Evolutionary conservation across 2,113 vertebrate genomes (phyloP).

Genomic region (Argyrosomus japonicus): DNA sequence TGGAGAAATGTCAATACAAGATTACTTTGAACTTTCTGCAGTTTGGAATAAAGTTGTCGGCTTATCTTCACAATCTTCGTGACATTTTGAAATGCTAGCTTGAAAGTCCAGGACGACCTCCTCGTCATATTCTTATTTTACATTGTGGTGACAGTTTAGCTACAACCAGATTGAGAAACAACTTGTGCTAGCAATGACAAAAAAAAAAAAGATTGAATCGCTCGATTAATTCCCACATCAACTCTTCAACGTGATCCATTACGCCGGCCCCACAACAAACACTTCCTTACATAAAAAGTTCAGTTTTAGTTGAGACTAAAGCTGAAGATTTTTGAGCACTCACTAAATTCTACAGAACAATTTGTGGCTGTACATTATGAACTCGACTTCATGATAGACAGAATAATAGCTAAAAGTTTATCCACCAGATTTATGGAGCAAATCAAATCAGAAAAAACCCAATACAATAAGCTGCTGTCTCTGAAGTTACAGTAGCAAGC

Average conservation of each 20-base stretch:
- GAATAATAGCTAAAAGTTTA: not conserved
- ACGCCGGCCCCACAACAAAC: not conserved
- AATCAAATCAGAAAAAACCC: not conserved
- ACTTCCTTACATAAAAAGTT: not conserved
- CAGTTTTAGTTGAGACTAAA: not conserved
- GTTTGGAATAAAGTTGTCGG: conserved; percentile 16
- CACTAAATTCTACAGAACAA: not conserved
- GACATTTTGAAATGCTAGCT: conserved; percentile 30
- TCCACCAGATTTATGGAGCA: not conserved
- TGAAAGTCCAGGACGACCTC: not conserved
- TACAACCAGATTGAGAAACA: not conserved
- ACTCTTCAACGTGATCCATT: not conserved
- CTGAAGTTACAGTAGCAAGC: not conserved
- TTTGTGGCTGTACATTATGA: not conserved
- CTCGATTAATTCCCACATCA: not conserved
- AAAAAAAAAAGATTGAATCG: not conserved
- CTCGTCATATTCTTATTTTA: conserved; percentile 6
- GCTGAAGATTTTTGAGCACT: not conserved
- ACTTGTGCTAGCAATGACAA: not conserved
- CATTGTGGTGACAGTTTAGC: conserved; percentile 2
- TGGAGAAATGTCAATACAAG: not conserved
- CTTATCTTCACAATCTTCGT: not conserved
- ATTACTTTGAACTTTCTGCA: conserved; percentile 31
- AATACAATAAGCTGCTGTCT: not conserved
- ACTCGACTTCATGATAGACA: not conserved